A percentile compares a stretch with the other conserved stretches of the same genome.
Conservation (phyloP, 2,888 invertebrate species). For the Griposia aprilina region DNA sequence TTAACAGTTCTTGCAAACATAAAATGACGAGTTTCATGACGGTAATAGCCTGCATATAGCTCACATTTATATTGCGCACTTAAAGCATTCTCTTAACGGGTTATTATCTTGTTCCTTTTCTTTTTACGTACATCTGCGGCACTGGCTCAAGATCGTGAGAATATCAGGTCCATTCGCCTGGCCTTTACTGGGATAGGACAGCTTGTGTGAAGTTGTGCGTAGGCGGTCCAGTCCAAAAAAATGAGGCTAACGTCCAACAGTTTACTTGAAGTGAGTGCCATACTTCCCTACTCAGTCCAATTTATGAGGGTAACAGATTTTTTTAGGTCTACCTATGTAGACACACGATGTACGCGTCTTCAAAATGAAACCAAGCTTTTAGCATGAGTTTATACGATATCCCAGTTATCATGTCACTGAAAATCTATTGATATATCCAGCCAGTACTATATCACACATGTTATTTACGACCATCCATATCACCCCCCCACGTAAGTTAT, state of each 20-base stretch:
- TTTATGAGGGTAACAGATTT: background rate
- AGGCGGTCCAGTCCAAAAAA: background rate
- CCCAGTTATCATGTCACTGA: constrained; percentile 15
- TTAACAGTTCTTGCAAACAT: no score
- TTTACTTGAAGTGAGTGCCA: background rate
- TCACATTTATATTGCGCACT: background rate
- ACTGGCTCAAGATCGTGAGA: background rate
- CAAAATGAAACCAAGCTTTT: background rate
- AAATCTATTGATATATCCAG: constrained; percentile 41
- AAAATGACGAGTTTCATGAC: no score
- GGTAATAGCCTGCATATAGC: no score
- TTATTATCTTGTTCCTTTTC: background rate
- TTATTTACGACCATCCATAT: constrained; percentile 36
- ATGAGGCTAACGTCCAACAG: background rate
- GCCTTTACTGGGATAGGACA: background rate
- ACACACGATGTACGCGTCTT: no score
- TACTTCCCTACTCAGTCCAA: background rate
- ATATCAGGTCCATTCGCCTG: background rate
- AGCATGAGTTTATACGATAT: background rate
- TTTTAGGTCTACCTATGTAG: background rate
- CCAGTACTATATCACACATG: constrained; percentile 27
- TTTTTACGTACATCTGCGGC: background rate
- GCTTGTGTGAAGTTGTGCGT: background rate
- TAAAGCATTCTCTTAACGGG: background rate
- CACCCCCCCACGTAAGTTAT: constrained; percentile 24